Conservation (phyloP, 2,888 invertebrate species). For the Mermis nigrescens region DNA sequence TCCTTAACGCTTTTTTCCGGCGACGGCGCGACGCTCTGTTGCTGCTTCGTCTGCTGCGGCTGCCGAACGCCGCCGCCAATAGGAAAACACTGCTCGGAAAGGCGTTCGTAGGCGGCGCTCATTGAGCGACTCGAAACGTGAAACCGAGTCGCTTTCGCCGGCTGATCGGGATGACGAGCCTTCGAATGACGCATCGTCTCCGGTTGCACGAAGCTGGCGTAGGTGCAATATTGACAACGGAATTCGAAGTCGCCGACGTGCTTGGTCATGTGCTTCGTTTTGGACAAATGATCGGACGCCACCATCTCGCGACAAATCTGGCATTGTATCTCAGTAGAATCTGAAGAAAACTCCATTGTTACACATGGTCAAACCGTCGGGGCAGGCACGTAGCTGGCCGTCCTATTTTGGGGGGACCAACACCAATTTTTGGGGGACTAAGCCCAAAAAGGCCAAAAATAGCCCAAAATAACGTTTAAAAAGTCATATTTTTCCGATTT, state of each 20-base stretch:
- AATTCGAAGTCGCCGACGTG: constrained; percentile 4
- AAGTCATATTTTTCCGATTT: no score
- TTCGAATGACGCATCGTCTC: neutral
- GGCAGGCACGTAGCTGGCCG: no score
- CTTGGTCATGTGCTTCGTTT: constrained; percentile 3
- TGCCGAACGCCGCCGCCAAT: no score
- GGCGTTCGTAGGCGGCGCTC: constrained; percentile 2
- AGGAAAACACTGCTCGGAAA: constrained; percentile 6
- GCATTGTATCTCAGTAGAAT: neutral
- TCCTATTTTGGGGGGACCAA: no score
- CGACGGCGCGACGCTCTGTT: no score
- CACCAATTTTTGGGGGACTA: no score
- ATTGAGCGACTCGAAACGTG: neutral
- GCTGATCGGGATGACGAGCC: neutral
- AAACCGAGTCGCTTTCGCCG: neutral
- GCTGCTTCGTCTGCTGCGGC: no score
- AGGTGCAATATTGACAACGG: constrained; percentile 9
- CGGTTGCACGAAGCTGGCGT: neutral
- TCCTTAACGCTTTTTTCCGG: no score
- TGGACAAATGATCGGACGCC: neutral
- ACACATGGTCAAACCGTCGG: no score
- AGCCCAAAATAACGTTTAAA: no score
- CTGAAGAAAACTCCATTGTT: no score
- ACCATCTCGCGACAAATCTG: constrained; percentile 1
- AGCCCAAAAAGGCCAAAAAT: no score